phyloP scores from a whole-genome alignment of 2,797 vertebrate genomes.

The Schizopygopsis malacanthus region DNA sequence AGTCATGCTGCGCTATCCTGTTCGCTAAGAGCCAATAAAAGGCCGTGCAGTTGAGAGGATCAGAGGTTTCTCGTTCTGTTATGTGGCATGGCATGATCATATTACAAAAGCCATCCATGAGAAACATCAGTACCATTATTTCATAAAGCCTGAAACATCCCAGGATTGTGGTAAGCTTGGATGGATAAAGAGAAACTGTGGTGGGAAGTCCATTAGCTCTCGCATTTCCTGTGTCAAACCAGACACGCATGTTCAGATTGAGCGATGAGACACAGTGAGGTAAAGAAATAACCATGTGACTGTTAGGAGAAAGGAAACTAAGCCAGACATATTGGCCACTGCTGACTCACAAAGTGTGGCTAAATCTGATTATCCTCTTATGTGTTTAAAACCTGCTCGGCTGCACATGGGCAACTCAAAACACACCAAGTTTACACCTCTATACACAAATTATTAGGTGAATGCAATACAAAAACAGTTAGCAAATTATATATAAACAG shows the following conservation, averaged over 20 bases:
- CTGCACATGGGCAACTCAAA: conserved; percentile 23
- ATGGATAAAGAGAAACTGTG: neutral
- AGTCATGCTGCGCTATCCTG: conserved; percentile 36
- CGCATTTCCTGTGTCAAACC: neutral
- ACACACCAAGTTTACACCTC: conserved; percentile 6
- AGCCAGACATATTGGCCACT: conserved; percentile 32
- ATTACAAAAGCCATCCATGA: conserved; percentile 36
- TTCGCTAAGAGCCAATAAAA: conserved; percentile 33
- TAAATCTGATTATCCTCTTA: conserved; percentile 47
- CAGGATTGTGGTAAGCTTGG: neutral
- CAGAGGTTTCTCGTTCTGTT: neutral
- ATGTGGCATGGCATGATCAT: conserved; percentile 1
- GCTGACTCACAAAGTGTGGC: conserved; percentile 36
- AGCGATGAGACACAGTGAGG: neutral
- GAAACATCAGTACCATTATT: conserved; percentile 22
- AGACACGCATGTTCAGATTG: conserved; percentile 4
- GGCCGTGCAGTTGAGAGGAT: conserved; percentile 4
- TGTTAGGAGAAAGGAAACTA: conserved; percentile 13
- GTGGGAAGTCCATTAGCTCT: conserved; percentile 2
- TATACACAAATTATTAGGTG: neutral
- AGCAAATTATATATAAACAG: neutral
- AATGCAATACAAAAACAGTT: neutral
- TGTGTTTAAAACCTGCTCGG: conserved; percentile 30
- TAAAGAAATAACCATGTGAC: conserved; percentile 1
- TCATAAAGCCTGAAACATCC: conserved; percentile 27